A percentile compares a stretch with the other conserved stretches of the same genome.
These are phyloP conservation scores for Eptatretus atami DNA, from an alignment of 2,797 vertebrate species.

Conservation along the genomic window DNA sequence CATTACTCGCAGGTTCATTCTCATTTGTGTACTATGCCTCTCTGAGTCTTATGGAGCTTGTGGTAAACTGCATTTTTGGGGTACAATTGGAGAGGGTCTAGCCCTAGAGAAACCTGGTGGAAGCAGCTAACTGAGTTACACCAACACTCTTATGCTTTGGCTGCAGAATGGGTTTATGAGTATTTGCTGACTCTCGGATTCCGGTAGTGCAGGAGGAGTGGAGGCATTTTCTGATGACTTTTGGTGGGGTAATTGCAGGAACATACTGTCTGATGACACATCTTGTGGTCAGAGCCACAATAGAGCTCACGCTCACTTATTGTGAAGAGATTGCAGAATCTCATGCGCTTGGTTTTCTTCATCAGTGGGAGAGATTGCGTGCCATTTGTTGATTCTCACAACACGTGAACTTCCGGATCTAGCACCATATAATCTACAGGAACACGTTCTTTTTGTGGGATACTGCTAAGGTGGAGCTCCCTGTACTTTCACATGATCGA, in stretches of 20 bases:
- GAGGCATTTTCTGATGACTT: neutral
- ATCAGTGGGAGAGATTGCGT: neutral
- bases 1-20: neutral
- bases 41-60: neutral
- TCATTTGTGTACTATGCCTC: too few relatives aligned
- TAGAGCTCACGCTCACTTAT: neutral
- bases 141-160: neutral
- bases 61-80: neutral
- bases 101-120: neutral
- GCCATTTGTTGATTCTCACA: neutral
- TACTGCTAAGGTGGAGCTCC: neutral
- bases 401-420: neutral
- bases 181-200: neutral
- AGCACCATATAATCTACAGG: slow-evolving; percentile 3
- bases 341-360: neutral
- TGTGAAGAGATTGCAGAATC: too few relatives aligned
- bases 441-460: too few relatives aligned
- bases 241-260: too few relatives aligned
- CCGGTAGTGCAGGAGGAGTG: neutral
- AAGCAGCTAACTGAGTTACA: neutral
- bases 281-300: neutral
- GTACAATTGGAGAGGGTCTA: neutral
- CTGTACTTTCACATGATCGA: neutral
- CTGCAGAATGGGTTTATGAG: slow-evolving; percentile 1
- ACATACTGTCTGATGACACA: neutral